Evolutionary conservation across 1,140 invertebrate genomes (phyloP).

Genomic region (Ctenoplectra terminalis): DNA sequence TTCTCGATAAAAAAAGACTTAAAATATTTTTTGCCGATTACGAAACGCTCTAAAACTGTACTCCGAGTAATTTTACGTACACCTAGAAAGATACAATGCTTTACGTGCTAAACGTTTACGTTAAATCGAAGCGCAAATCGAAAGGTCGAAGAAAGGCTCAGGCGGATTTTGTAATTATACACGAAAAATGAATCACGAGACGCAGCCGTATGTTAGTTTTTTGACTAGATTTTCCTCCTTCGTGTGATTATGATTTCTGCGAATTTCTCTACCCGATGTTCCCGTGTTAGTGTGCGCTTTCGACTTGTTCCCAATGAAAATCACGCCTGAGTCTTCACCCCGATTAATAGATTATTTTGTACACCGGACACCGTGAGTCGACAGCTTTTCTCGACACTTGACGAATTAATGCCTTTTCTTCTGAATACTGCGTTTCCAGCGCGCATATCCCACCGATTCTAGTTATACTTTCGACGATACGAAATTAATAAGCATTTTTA

Average conservation of each 20-base stretch:
- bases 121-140: conserved; percentile 39
- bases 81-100: conserved; percentile 24
- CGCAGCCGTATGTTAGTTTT: conserved; percentile 29
- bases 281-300: conserved; percentile 52
- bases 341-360: background rate
- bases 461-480: too few species aligned
- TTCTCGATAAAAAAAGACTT: background rate
- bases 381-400: background rate
- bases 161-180: conserved; percentile 32
- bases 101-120: conserved; percentile 3
- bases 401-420: conserved; percentile 26
- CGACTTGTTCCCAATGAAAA: conserved; percentile 51
- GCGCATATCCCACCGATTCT: background rate
- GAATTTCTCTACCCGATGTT: conserved; percentile 25
- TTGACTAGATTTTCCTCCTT: conserved; percentile 60
- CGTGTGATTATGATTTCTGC: background rate
- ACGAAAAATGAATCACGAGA: conserved; percentile 32
- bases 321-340: conserved; percentile 32
- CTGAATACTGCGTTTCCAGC: conserved; percentile 9
- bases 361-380: background rate
- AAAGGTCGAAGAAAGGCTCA: conserved; percentile 5
- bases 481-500: background rate
- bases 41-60: background rate
- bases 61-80: conserved; percentile 11
- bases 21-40: conserved; percentile 10